Conservation (phyloP, 2,888 invertebrate species). For the Polydesmus complanatus region DNA sequence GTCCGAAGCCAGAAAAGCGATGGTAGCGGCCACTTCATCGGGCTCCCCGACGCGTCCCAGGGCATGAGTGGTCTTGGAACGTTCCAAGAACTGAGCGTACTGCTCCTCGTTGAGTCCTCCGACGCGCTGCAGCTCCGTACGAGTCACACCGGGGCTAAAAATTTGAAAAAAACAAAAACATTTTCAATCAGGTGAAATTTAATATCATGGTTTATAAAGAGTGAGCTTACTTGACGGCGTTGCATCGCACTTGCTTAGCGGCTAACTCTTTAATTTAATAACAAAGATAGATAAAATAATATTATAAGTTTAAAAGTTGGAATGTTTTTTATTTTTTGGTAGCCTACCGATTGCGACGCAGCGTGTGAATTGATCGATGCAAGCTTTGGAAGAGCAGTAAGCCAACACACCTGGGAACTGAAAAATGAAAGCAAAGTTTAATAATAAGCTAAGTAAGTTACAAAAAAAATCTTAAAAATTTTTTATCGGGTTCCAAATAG, state of each 20-base stretch:
- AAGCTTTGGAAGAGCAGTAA: constrained; percentile 79
- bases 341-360: constrained; percentile 72
- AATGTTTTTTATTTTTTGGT: no score
- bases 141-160: constrained; percentile 66
- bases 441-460: no score
- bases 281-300: no score
- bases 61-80: constrained; percentile 76
- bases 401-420: constrained; percentile 72
- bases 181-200: no score
- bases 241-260: constrained; percentile 55
- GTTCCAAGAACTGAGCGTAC: constrained; percentile 69
- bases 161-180: no score
- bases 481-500: no score
- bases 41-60: constrained; percentile 70
- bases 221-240: constrained; percentile 62
- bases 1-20: constrained; percentile 81
- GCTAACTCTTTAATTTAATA: constrained; percentile 31
- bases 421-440: no score
- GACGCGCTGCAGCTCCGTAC: constrained; percentile 73
- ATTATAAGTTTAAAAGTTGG: no score
- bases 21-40: constrained; percentile 74
- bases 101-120: constrained; percentile 71
- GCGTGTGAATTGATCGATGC: constrained; percentile 80
- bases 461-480: no score
- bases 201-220: no score